Conservation (phyloP, 2,113 vertebrate genomes). For the Laticauda laticaudata region DNA sequence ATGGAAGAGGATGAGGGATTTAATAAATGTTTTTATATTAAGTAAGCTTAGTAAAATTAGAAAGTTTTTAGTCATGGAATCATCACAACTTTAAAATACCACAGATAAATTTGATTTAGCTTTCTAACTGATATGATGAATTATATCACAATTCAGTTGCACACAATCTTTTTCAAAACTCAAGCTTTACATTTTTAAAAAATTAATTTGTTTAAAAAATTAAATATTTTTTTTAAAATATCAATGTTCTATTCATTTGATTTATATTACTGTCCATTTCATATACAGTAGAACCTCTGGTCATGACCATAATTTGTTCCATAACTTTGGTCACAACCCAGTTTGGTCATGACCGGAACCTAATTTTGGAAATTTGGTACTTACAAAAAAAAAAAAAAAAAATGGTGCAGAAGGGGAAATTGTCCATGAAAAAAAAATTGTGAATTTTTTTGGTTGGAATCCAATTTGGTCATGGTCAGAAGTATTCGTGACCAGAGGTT, state of each 20-base stretch:
- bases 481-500: too few relatives aligned
- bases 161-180: neutral
- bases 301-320: too few relatives aligned
- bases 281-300: neutral
- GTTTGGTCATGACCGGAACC: too few relatives aligned
- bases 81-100: neutral
- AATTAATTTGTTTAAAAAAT: too few relatives aligned
- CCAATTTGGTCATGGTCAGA: too few relatives aligned
- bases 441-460: too few relatives aligned
- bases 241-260: neutral
- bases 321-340: too few relatives aligned
- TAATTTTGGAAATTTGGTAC: too few relatives aligned
- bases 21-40: neutral
- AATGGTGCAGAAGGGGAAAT: too few relatives aligned
- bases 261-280: neutral
- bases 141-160: neutral
- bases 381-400: too few relatives aligned
- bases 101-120: neutral
- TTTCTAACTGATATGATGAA: neutral
- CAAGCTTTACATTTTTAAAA: neutral
- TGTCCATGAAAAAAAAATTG: too few relatives aligned
- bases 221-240: neutral
- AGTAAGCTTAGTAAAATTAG: neutral
- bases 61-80: neutral
- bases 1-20: neutral